Conservation (phyloP, 1,140 invertebrate species). For the Drosophila orosa region DNA sequence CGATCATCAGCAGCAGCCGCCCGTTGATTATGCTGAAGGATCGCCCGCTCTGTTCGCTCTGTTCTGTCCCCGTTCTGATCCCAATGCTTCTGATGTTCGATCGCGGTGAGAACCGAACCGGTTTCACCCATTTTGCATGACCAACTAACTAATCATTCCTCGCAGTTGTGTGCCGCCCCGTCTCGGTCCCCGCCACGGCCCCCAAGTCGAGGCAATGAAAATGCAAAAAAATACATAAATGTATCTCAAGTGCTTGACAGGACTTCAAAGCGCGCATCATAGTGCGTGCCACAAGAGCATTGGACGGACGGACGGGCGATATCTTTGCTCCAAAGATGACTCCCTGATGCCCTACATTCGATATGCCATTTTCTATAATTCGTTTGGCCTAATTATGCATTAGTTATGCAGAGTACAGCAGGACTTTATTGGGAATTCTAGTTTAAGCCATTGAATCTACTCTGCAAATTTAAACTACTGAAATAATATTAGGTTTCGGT, state of each 20-base stretch:
- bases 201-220: slow-evolving; percentile 67
- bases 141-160: slow-evolving; percentile 79
- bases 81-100: slow-evolving; percentile 16
- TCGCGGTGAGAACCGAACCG: slow-evolving; percentile 47
- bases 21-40: slow-evolving; percentile 76
- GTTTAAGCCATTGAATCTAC: background rate
- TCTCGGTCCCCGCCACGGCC: slow-evolving; percentile 4
- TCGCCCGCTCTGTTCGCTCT: slow-evolving; percentile 28
- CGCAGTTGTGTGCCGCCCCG: slow-evolving; percentile 55
- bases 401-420: background rate
- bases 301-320: slow-evolving; percentile 29
- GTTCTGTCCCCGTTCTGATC: slow-evolving; percentile 6
- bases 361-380: background rate
- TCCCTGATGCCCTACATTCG: slow-evolving; percentile 21
- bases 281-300: slow-evolving; percentile 72
- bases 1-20: slow-evolving; percentile 55
- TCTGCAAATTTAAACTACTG: background rate
- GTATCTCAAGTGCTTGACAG: slow-evolving; percentile 82
- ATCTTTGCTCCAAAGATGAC: background rate
- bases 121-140: slow-evolving; percentile 77
- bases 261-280: slow-evolving; percentile 81
- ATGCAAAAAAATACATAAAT: slow-evolving; percentile 80
- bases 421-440: too few relatives aligned
- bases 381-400: background rate
- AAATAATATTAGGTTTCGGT: background rate